Base-by-base conservation (phyloP, 2,888 invertebrate species). In the Eilema sororculum region DNA sequence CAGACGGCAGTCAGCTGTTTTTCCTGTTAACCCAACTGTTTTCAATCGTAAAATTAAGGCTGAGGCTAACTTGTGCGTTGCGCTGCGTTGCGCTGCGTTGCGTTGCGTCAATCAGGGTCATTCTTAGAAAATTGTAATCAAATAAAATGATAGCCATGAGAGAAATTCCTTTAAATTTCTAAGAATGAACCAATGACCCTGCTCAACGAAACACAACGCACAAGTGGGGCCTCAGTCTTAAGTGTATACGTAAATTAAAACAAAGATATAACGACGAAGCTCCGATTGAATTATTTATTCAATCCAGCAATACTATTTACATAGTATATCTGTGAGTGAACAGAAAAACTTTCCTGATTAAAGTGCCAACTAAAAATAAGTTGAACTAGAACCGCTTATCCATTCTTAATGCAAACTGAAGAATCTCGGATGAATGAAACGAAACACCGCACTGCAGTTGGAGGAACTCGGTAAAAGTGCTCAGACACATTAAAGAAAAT, bases 401-500 rank as follows among this genome's bases (percentile, higher is more conserved):
- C 90, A 91, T 93, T 92, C 90, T 92, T 92, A 93, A 94, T 93
- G 89, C 90, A 91, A 92, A 90, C 88, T 86, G 87, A 89, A 89
- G 88, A 90, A 90, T 90, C 87, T 86, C 84, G 89, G 91, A 92
- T 93, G 93, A 93, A 93, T 91, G 89, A 87, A 93, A 93, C 91
- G 91, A 93, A 94, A 94, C 93, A 94, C 94, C 93, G 95, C 95
- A 95, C 87, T 94, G 95, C 94, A 94, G 93, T 91, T 79, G 83
- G 87, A 88, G 73, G 87, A 86, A 91, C 90, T 90, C 88, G 87
- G 91, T 90, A 94, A 94, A 92, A 94, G 93, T 94, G 91, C 92
- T 94, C 93, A 93, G 93, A 92, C 94, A 94, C 95, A 94, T 95
- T 95, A 95, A 95, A 94, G 94, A 94, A 94, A 95, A 95, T 95